These are phyloP conservation scores for Holotrichia oblita DNA, from an alignment of 1,140 invertebrate species.

Conservation along the genomic window DNA sequence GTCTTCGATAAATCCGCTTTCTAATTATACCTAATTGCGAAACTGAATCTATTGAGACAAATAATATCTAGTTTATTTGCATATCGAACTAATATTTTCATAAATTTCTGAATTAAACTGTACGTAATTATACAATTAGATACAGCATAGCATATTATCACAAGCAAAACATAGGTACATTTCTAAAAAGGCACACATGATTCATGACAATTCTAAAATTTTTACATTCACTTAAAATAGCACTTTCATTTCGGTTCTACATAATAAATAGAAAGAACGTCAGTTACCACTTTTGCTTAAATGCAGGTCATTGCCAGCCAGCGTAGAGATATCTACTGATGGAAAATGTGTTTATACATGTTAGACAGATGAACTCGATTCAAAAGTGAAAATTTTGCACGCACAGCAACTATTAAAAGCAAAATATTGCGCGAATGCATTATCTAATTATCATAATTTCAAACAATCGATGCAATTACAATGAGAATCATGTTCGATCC, in stretches of 20 bases:
- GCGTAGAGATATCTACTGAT: slow-evolving; percentile 23
- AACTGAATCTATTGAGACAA: no score
- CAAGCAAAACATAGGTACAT: no score
- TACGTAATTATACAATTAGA: no score
- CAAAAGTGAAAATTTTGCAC: background rate
- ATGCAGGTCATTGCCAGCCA: slow-evolving; percentile 34
- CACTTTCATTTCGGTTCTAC: slow-evolving; percentile 20
- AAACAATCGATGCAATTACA: slow-evolving; percentile 11
- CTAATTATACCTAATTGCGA: no score
- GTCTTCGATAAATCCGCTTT: no score
- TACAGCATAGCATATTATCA: no score
- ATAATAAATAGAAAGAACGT: slow-evolving; percentile 13
- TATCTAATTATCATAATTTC: slow-evolving; percentile 21
- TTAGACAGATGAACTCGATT: background rate
- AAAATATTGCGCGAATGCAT: background rate
- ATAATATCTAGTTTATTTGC: no score
- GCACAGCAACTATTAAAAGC: background rate
- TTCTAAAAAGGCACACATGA: no score
- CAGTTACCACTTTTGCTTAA: slow-evolving; percentile 27
- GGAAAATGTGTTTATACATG: background rate
- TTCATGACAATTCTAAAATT: background rate
- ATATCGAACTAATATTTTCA: no score
- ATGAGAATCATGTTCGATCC: background rate
- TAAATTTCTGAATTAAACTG: no score
- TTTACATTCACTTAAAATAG: slow-evolving; percentile 33